These are phyloP conservation scores for Zaprionus inermis DNA, from an alignment of 1,140 invertebrate species.

Conservation along the genomic window DNA sequence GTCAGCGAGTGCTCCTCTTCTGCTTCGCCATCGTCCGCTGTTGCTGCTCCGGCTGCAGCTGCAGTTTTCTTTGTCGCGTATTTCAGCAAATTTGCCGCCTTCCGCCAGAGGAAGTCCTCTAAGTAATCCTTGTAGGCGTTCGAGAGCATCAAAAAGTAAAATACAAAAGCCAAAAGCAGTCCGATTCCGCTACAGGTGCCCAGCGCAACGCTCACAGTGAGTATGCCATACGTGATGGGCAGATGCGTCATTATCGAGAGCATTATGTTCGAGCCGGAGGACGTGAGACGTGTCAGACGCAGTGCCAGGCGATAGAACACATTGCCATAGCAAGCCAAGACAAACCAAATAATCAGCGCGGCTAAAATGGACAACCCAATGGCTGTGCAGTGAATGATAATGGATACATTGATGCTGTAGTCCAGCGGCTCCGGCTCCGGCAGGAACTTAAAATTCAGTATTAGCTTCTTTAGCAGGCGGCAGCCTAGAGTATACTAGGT, in stretches of 20 bases:
- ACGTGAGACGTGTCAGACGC: slow-evolving; percentile 54
- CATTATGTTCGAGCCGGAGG: slow-evolving; percentile 58
- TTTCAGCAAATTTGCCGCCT: slow-evolving; percentile 76
- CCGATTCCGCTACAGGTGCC: slow-evolving; percentile 84
- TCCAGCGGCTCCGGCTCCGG: slow-evolving; percentile 54
- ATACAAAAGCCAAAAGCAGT: slow-evolving; percentile 85
- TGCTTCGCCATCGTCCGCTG: background rate
- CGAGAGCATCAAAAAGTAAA: slow-evolving; percentile 87
- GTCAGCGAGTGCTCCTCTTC: background rate
- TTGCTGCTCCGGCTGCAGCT: background rate
- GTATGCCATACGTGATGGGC: slow-evolving; percentile 76
- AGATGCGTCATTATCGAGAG: slow-evolving; percentile 81
- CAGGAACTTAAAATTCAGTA: slow-evolving; percentile 45
- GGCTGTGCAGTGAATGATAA: slow-evolving; percentile 69
- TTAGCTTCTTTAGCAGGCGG: slow-evolving; percentile 65
- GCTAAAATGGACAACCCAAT: slow-evolving; percentile 61
- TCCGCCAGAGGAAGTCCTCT: slow-evolving; percentile 87
- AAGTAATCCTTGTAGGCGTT: slow-evolving; percentile 91
- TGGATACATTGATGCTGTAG: slow-evolving; percentile 67
- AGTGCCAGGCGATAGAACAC: slow-evolving; percentile 58
- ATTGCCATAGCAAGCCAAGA: slow-evolving; percentile 61
- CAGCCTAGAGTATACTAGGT: slow-evolving; percentile 46
- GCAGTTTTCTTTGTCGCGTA: slow-evolving; percentile 1
- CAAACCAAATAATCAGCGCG: slow-evolving; percentile 56
- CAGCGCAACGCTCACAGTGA: slow-evolving; percentile 74